Conservation (phyloP, 2,888 invertebrate species). For the Aleiodes leptofemur region DNA sequence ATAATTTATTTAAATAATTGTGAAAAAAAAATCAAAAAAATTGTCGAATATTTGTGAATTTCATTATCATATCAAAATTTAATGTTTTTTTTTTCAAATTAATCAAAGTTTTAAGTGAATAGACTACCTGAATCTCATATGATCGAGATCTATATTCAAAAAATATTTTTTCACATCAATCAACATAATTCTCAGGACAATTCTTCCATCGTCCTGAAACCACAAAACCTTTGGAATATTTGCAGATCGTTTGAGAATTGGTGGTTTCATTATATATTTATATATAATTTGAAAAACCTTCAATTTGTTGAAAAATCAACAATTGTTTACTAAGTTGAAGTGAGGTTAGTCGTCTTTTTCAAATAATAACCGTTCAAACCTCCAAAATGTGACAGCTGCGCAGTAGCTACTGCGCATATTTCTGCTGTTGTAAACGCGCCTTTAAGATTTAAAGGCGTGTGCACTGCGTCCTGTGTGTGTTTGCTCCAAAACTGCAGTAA, state of each 20-base stretch:
- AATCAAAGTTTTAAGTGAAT: slow-evolving; percentile 9
- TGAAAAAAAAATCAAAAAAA: too few relatives aligned
- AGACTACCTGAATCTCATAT: slow-evolving; percentile 67
- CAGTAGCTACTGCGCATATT: neutral
- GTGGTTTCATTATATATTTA: slow-evolving; percentile 19
- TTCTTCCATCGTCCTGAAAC: slow-evolving; percentile 66
- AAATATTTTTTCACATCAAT: slow-evolving; percentile 65
- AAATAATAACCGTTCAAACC: neutral
- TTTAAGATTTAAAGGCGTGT: neutral
- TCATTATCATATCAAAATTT: too few relatives aligned
- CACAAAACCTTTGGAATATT: slow-evolving; percentile 65
- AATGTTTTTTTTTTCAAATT: too few relatives aligned
- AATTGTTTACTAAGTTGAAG: neutral
- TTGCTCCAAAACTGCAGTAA: neutral
- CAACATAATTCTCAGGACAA: slow-evolving; percentile 65
- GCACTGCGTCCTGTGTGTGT: neutral
- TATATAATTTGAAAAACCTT: neutral
- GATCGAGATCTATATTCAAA: slow-evolving; percentile 61
- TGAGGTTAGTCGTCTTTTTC: neutral
- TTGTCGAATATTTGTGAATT: too few relatives aligned
- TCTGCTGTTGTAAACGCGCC: neutral
- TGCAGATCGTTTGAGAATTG: slow-evolving; percentile 2
- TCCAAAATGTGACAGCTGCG: neutral
- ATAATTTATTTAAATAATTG: too few relatives aligned
- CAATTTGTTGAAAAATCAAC: neutral